Evolutionary conservation across 2,113 vertebrate species (phyloP).

Genomic region (Mohoua ochrocephala): DNA sequence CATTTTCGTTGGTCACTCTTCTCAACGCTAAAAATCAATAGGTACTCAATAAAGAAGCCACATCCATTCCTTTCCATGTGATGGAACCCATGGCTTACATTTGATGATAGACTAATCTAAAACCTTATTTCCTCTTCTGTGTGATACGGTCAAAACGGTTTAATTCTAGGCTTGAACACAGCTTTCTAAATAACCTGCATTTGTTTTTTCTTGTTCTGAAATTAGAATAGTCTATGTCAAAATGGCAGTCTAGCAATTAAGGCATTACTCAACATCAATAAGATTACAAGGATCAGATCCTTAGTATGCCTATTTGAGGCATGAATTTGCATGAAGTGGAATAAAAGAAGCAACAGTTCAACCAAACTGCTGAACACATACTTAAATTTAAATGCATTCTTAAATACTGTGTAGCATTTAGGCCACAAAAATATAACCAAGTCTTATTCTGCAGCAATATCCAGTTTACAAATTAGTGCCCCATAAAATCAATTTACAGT

Average conservation of each 20-base stretch:
- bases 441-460: not conserved
- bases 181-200: not conserved
- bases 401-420: not conserved
- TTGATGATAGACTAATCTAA: not conserved
- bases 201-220: not conserved
- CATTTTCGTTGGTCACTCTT: conserved; percentile 28
- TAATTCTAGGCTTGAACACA: not conserved
- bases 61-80: not conserved
- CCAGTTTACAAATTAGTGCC: not conserved
- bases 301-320: not conserved
- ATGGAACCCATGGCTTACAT: not conserved
- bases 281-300: not conserved
- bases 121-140: conserved; percentile 6
- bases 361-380: not conserved
- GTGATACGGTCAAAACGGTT: conserved; percentile 23
- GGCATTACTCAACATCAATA: not conserved
- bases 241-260: conserved; percentile 5
- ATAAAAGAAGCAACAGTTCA: not conserved
- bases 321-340: not conserved
- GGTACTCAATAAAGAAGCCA: not conserved
- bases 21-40: not conserved
- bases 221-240: not conserved
- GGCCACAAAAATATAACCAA: not conserved
- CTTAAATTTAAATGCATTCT: not conserved
- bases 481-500: conserved; percentile 8